Base-by-base conservation (phyloP, 2,113 vertebrate genomes). In the Theropithecus gelada region DNA sequence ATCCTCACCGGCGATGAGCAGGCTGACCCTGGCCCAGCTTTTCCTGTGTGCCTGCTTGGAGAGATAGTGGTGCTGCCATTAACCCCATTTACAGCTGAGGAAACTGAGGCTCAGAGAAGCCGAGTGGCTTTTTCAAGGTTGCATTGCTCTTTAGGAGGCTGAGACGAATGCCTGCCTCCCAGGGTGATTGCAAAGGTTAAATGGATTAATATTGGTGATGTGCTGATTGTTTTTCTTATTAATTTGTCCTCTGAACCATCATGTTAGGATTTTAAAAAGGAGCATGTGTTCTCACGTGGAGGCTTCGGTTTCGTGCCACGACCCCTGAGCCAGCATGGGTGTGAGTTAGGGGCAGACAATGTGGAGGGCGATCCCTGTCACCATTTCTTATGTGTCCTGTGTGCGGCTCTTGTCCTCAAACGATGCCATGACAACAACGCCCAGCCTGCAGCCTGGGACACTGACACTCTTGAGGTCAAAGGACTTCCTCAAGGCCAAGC, bases 181-280 rank as follows among this genome's bases (percentile, higher is more conserved):
- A 8, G 8, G 43, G 86, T 25, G 82, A 52, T 35, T 55, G 80
- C 76, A n/a, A 22, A 90, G 45, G 38, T 30, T 27, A 11, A 38
- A 14, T 25, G 43, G 25, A n/a, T 23, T 12, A 25, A 25, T 6
- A 1, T 0, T 64, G 20, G 68, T 10, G 1, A 3, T 6, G 17
- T 1, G 2, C 6, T 1, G 2, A 0, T 22, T 5, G n/a, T 8
- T 23, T 14, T 3, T 38, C 8, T 0, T 32, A 64, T 13, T 35
- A 27, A 1, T 40, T 45, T 72, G 86, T 90, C 38, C 30, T 87
- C 50, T 14, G 6, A 13, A 18, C 38, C 43, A 2, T 50, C 43
- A 66, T 76, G 16, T 55, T 38, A 40, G 85, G 75, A n/a, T 18
- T 6, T 35, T 17, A 45, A 59, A n/a, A 78, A 52, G 66, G 59